Evolutionary conservation across 2,113 vertebrate genomes (phyloP).

Genomic region (Psephotus haematonotus): DNA sequence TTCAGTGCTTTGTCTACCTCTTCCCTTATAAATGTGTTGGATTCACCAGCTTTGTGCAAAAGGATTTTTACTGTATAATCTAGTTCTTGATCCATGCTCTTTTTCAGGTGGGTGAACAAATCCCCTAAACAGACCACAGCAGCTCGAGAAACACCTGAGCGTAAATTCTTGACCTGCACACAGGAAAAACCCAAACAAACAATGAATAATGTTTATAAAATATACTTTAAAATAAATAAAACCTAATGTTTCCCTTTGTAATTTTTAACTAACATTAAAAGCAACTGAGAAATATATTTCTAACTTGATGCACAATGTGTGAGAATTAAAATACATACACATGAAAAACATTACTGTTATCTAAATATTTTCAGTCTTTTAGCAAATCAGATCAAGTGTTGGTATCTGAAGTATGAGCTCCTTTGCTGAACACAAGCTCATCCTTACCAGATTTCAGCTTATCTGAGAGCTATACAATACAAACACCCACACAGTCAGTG

Average conservation of each 20-base stretch:
- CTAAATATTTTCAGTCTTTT: not conserved
- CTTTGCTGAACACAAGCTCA: not conserved
- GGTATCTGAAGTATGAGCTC: not conserved
- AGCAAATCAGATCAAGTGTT: not conserved
- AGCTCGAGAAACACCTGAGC: conserved; percentile 92
- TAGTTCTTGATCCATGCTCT: conserved; percentile 93
- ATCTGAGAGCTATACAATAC: not conserved
- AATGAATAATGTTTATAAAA: conserved; percentile 40
- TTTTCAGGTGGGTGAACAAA: conserved; percentile 87
- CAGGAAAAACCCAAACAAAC: conserved; percentile 56
- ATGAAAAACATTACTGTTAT: not conserved
- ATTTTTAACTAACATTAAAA: not conserved
- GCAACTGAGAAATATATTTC: not conserved
- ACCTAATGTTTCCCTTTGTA: not conserved
- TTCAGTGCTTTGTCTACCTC: conserved; percentile 90
- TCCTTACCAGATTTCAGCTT: not conserved
- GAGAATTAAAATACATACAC: not conserved
- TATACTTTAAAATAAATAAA: not conserved
- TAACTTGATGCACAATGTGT: not conserved
- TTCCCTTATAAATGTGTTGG: conserved; percentile 92
- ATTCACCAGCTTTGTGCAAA: conserved; percentile 90
- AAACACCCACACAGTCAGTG: not conserved
- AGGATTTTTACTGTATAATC: conserved; percentile 87
- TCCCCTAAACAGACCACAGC: conserved; percentile 89
- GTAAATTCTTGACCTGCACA: conserved; percentile 92